A percentile compares a stretch with the other conserved stretches of the same genome.
phyloP scores from a whole-genome alignment of 2,797 vertebrate species.

The Salmo trutta region DNA sequence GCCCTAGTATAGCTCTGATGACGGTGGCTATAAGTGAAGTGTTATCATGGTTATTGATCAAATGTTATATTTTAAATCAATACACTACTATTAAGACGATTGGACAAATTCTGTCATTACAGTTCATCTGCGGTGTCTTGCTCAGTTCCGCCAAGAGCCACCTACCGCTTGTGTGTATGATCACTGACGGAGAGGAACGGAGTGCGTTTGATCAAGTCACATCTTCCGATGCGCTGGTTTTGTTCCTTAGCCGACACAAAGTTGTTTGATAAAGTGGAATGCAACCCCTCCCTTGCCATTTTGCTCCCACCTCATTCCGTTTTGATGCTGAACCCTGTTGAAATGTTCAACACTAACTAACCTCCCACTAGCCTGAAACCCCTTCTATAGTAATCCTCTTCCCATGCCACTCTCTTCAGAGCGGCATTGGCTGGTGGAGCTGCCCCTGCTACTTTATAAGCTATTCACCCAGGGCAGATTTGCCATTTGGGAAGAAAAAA shows the following conservation, averaged over 20 bases:
- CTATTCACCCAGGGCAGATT: slow-evolving; percentile 48
- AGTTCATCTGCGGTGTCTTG: not conserved
- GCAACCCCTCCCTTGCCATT: slow-evolving; percentile 28
- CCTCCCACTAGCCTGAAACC: slow-evolving; percentile 25
- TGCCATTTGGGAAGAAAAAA: slow-evolving; percentile 34
- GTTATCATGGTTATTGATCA: not conserved
- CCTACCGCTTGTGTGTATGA: not conserved
- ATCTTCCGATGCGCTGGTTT: not conserved
- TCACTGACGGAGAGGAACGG: no score
- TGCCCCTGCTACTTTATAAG: slow-evolving; percentile 22
- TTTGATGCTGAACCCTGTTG: slow-evolving; percentile 55
- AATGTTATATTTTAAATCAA: not conserved
- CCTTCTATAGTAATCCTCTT: slow-evolving; percentile 49
- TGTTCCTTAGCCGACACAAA: no score
- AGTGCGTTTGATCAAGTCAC: slow-evolving; percentile 41
- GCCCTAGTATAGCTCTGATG: not conserved
- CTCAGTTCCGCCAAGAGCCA: not conserved
- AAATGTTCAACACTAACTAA: slow-evolving; percentile 61
- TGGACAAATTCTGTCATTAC: not conserved
- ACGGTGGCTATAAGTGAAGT: not conserved
- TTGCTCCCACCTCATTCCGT: slow-evolving; percentile 28
- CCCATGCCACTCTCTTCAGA: slow-evolving; percentile 38
- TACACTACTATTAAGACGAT: not conserved
- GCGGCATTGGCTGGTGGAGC: slow-evolving; percentile 27
- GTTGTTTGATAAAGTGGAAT: slow-evolving; percentile 47